A percentile compares a stretch with the other conserved stretches of the same genome.
phyloP scores from a whole-genome alignment of 2,888 invertebrate species.

The Athalia circularis region DNA sequence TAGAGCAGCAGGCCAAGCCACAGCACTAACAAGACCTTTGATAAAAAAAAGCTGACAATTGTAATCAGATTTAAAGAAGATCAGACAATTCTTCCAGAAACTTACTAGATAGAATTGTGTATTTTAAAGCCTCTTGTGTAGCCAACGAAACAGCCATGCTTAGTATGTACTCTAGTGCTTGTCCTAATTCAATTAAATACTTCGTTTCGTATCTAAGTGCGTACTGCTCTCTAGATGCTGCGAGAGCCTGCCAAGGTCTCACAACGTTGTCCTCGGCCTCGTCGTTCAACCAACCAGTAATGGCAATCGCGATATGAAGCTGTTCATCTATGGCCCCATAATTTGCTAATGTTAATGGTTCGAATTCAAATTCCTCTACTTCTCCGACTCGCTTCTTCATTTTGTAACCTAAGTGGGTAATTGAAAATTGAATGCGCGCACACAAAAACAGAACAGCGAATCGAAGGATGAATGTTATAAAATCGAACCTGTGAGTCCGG shows the following conservation, averaged over 20 bases:
- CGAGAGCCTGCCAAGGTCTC: slow-evolving; percentile 77
- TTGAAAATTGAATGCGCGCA: slow-evolving; percentile 1
- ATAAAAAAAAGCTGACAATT: slow-evolving; percentile 33
- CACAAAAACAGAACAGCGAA: background rate
- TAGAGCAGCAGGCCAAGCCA: slow-evolving; percentile 81
- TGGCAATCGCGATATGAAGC: slow-evolving; percentile 79
- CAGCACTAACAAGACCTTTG: slow-evolving; percentile 78
- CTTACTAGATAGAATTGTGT: slow-evolving; percentile 78
- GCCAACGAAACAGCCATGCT: slow-evolving; percentile 77
- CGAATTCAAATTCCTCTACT: slow-evolving; percentile 81
- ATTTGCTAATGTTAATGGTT: slow-evolving; percentile 72
- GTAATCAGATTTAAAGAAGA: background rate
- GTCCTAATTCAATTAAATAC: slow-evolving; percentile 78
- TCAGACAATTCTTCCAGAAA: background rate
- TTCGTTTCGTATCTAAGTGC: slow-evolving; percentile 79
- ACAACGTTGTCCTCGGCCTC: slow-evolving; percentile 72
- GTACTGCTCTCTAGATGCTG: slow-evolving; percentile 80
- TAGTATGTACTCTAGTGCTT: slow-evolving; percentile 79
- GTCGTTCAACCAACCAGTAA: slow-evolving; percentile 81
- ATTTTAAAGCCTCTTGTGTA: slow-evolving; percentile 80
- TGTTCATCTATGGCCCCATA: slow-evolving; percentile 68
- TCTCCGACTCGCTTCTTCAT: slow-evolving; percentile 83
- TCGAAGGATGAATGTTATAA: background rate
- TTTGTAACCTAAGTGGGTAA: slow-evolving; percentile 75
- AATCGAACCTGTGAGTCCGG: slow-evolving; percentile 78